Evolutionary conservation across 2,888 invertebrate species (phyloP), one percentile per base, ranked within the genome.

Genomic region (Chouioia cunea): DNA sequence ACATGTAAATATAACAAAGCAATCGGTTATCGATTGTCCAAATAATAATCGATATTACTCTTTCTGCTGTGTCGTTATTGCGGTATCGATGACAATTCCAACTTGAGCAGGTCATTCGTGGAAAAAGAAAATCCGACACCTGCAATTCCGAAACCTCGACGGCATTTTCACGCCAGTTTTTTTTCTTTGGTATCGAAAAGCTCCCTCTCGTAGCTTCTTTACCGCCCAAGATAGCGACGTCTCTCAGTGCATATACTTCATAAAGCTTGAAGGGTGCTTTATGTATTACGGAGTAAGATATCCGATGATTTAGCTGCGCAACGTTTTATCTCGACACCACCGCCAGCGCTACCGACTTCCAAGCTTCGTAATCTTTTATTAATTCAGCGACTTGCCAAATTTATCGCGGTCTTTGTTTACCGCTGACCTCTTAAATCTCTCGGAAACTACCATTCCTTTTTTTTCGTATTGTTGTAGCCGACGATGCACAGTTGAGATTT

Each of bases 221-320:
- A 47, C 20, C 53, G 10, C 36, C 10, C 53, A 53, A 66, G 66
- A 66, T 66, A 66, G n/a, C n/a, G 52, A 46, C 52, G 47, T 27
- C 43, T 20, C 43, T 48, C 47, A 23, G 80, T 79, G 80, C 81
- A 82, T 68, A 64, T 52, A 54, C 18, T 16, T 58, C 50, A 14
- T 59, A 56, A 83, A 83, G 84, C 82, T 78, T 79, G 83, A 83
- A 85, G 85, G 85, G 85, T 84, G 84, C 81, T 85, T 85, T 85
- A 85, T 85, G 85, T 85, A 85, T 85, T 83, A 83, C 81, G 80
- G 12, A 81, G 80, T 82, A 82, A 85, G 85, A 85, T 85, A 85
- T 85, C 85, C 85, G 84, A 85, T 85, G 85, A 85, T 85, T 85
- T 85, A 85, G 83, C 84, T 82, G 77, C 79, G 70, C 73, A 72